These are phyloP conservation scores for Hippocampus comes DNA, from an alignment of 2,113 vertebrate species.

Conservation along the genomic window DNA sequence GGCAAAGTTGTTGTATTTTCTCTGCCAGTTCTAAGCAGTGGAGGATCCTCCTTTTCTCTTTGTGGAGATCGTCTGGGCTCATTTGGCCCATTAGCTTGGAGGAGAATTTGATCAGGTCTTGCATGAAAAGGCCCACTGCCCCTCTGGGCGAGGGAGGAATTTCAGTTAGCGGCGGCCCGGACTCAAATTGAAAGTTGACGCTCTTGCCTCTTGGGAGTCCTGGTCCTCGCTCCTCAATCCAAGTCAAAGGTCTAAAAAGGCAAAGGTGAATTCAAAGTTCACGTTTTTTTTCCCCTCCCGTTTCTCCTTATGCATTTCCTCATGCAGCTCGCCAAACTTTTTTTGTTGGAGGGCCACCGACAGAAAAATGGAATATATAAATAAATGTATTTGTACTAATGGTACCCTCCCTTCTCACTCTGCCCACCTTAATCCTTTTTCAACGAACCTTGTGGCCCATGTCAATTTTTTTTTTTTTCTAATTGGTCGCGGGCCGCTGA, in stretches of 20 bases:
- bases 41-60: conserved; percentile 78
- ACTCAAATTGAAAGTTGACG: conserved; percentile 83
- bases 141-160: conserved; percentile 73
- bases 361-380: too few relatives aligned
- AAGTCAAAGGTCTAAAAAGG: conserved; percentile 76
- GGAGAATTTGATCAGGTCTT: conserved; percentile 85
- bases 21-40: conserved; percentile 83
- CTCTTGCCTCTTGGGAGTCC: conserved; percentile 79
- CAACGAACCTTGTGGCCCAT: too few relatives aligned
- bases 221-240: conserved; percentile 87
- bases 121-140: conserved; percentile 85
- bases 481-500: too few relatives aligned
- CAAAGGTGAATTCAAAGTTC: neutral
- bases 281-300: neutral
- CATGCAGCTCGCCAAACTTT: too few relatives aligned
- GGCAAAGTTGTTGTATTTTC: conserved; percentile 74
- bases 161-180: conserved; percentile 73
- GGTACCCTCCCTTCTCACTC: too few relatives aligned
- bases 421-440: too few relatives aligned
- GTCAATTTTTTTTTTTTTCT: too few relatives aligned
- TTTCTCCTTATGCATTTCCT: neutral
- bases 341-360: too few relatives aligned
- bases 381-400: too few relatives aligned
- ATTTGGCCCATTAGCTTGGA: conserved; percentile 80
- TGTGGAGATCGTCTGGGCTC: conserved; percentile 70